Evolutionary conservation across 2,888 invertebrate genomes (phyloP), one percentile per base, ranked within the genome.

Genomic region (Coronaproctus castanopsis): DNA sequence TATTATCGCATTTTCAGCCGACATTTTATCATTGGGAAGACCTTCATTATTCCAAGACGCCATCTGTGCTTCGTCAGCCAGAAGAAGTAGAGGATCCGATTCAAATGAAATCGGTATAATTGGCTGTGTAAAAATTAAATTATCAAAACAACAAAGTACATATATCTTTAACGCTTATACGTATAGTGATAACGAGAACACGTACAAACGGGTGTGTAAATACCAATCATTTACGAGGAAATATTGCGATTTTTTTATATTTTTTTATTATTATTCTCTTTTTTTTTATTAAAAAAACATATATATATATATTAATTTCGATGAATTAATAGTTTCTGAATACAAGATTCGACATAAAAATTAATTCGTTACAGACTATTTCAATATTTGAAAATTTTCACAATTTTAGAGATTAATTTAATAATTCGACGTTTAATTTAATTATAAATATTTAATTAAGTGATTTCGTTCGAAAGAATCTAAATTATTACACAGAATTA

Each of bases 31-130:
- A 57, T 83, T 85, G 2, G 95, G 95, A 55, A 96, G 73, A 62
- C 80, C 92, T 72, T 91, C 89, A 70, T 95, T 95, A 70, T 93
- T 92, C 95, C 95, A 96, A 58, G 80, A 77, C 0, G 95, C 95
- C 61, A 95, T 81, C 71, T 85, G 83, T 0, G 93, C 92, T 71
- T 91, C 92, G 69, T 95, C 92, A 5, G 91, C 89, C 64, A 95
- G 75, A 74, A 93, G 78, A n/a, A 80, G 73, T 58, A 95, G 75
- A 0, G 88, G 87, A 71, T 95, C 91, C 58, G 88, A 73, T 19
- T 79, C 82, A 62, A 80, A 80, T 0, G 88, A 86, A 60, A 82
- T 80, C 0, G 90, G 87, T 66, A 95, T 88, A 65, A 80, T 80
- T 0, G 81, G 80, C 75, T 82, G 66, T 36, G 14, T 19, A 71